Evolutionary conservation across 2,888 invertebrate species (phyloP).

Genomic region (Aromia moschata): DNA sequence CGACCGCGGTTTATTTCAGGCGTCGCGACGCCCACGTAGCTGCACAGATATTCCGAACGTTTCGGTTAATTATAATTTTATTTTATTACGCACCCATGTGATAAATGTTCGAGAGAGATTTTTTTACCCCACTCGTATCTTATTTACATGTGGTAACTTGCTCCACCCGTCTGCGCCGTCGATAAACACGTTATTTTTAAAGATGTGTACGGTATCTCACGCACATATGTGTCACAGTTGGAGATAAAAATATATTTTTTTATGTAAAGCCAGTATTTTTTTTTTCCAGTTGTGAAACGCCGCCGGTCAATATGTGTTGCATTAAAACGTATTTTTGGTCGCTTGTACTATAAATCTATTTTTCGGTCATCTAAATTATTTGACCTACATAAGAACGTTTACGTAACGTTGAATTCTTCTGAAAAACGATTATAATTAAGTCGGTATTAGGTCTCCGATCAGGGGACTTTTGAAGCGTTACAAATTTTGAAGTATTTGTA

Average conservation of each 20-base stretch:
- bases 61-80: conserved; percentile 36
- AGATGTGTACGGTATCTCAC: neutral
- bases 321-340: conserved; percentile 31
- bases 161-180: neutral
- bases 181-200: conserved; percentile 13
- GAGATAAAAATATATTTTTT: conserved; percentile 7
- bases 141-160: neutral
- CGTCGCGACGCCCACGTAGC: conserved; percentile 32
- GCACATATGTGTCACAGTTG: conserved; percentile 13
- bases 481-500: too few relatives aligned
- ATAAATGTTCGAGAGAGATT: conserved; percentile 1
- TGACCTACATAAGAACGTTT: conserved; percentile 8
- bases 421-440: neutral
- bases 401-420: neutral
- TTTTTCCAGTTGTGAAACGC: conserved; percentile 4
- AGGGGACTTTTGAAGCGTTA: too few relatives aligned
- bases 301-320: conserved; percentile 17
- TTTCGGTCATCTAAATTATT: conserved; percentile 3
- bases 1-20: conserved; percentile 38
- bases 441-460: too few relatives aligned
- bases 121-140: conserved; percentile 9
- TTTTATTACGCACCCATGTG: conserved; percentile 8
- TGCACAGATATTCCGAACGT: conserved; percentile 30
- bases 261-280: conserved; percentile 1
- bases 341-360: conserved; percentile 6